Conservation (phyloP, 2,797 vertebrate genomes). For the Molossus alvarezi region DNA sequence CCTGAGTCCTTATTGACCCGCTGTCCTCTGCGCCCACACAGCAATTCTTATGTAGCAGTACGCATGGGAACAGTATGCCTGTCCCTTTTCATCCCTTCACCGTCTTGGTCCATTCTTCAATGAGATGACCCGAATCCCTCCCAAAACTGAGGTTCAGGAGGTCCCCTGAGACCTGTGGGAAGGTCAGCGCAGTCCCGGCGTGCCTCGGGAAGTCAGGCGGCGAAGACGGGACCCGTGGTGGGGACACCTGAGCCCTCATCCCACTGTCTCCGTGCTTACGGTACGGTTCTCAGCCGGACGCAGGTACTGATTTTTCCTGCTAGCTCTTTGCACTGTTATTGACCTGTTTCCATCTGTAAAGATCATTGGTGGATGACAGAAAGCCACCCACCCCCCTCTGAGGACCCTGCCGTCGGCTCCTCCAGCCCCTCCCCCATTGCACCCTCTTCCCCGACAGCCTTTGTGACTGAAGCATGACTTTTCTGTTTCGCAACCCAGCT, state of each 20-base stretch:
- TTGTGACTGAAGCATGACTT: neutral
- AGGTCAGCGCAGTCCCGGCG: no score
- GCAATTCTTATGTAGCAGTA: neutral
- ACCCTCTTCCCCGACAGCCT: neutral
- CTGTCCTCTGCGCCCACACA: neutral
- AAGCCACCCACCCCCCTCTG: neutral
- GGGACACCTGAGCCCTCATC: neutral
- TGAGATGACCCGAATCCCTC: neutral
- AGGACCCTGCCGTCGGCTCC: neutral
- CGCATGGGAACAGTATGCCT: neutral
- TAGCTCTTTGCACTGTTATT: neutral
- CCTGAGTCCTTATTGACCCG: neutral
- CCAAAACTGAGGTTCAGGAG: neutral
- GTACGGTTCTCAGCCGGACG: neutral
- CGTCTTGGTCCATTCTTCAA: neutral
- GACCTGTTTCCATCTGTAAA: neutral
- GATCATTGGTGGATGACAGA: neutral
- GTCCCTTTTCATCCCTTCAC: neutral
- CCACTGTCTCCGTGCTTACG: neutral
- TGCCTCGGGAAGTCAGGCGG: no score
- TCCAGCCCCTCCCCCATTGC: accelerated
- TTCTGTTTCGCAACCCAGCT: neutral
- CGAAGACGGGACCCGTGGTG: no score
- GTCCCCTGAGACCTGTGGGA: no score
- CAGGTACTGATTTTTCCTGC: neutral